Conservation (phyloP, 2,113 vertebrate species). For the Gila orcuttii region DNA sequence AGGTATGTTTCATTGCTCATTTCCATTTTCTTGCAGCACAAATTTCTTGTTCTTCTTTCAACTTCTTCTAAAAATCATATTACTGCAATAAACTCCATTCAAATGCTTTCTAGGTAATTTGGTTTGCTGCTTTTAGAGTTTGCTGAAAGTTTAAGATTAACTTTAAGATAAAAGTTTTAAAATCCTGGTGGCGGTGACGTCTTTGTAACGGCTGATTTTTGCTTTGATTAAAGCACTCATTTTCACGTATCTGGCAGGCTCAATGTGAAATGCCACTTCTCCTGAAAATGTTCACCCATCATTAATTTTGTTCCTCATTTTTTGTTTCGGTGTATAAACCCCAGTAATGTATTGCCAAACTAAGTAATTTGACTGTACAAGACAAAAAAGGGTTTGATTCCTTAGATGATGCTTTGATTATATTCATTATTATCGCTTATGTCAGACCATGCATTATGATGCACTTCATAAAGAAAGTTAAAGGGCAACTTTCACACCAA, state of each 20-base stretch:
- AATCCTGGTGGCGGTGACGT: neutral
- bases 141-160: neutral
- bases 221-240: neutral
- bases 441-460: neutral
- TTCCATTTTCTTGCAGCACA: neutral
- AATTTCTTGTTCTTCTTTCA: neutral
- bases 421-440: neutral
- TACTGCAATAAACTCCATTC: neutral
- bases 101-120: neutral
- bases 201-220: neutral
- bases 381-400: neutral
- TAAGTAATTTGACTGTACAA: neutral
- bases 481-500: neutral
- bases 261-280: neutral
- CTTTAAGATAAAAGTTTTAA: neutral
- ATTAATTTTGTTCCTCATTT: neutral
- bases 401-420: neutral
- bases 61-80: neutral
- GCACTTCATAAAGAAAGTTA: neutral
- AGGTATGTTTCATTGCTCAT: constrained; percentile 70
- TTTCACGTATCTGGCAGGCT: neutral
- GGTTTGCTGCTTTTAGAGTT: neutral
- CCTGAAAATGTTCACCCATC: neutral
- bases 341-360: neutral
- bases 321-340: neutral